Percentiles rank a stretch among this genome's conserved stretches.
Evolutionary conservation across 1,140 invertebrate species (phyloP).

Genomic region (Kradibia gibbosae): DNA sequence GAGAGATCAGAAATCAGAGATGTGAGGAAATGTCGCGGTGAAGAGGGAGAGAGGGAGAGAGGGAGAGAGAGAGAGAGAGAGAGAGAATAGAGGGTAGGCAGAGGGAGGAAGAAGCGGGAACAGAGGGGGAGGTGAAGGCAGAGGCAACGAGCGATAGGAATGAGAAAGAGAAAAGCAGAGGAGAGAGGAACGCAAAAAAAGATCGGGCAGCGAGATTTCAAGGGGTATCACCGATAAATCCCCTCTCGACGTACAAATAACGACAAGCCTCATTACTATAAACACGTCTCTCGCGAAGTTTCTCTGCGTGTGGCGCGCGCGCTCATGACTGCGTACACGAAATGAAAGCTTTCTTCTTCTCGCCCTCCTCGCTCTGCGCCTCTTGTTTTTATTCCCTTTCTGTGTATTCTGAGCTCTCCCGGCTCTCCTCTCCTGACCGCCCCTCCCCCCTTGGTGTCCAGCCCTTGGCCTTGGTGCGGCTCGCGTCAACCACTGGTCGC

Average conservation of each 20-base stretch:
- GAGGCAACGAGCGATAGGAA: constrained; percentile 36
- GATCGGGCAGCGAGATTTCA: constrained; percentile 68
- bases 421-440: background rate
- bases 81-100: constrained; percentile 18
- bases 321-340: constrained; percentile 7
- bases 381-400: constrained; percentile 53
- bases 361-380: background rate
- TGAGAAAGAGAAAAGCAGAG: constrained; percentile 49
- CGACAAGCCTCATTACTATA: constrained; percentile 73
- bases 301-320: constrained; percentile 66
- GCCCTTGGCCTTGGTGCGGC: background rate
- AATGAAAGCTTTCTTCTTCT: constrained; percentile 45
- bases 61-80: constrained; percentile 27
- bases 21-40: background rate
- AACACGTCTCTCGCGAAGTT: constrained; percentile 63
- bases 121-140: constrained; percentile 42
- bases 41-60: constrained; percentile 9
- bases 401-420: constrained; percentile 52
- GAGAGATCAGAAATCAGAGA: constrained; percentile 5
- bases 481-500: background rate
- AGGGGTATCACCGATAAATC: constrained; percentile 70
- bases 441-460: background rate
- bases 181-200: constrained; percentile 47
- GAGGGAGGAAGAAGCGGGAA: constrained; percentile 41
- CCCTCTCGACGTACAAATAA: constrained; percentile 67